Base-by-base conservation (phyloP, 2,888 invertebrate species). In the Trichacis sp. region DNA sequence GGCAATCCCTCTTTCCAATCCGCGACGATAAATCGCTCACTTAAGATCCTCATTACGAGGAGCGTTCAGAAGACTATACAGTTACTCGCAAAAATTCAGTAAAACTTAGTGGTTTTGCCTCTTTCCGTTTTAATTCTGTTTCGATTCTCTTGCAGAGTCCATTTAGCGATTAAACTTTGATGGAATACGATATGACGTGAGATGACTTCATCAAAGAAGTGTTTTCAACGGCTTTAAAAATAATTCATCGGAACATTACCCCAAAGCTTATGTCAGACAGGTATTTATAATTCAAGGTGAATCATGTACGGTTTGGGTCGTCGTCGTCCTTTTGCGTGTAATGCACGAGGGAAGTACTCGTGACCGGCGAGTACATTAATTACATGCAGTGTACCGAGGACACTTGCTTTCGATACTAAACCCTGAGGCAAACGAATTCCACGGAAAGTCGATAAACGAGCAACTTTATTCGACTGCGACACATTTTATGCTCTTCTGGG, bases 281-380 rank as follows among this genome's bases (percentile, higher is more conserved):
- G 40, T 15, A 40, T 40, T 12, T 3, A 40, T 40, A 40, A 40
- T 63, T 63, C 56, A 52, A 48, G 46, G 53, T 40, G 52, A 63
- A 57, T 52, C 48, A 46, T 15, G 33, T 33, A 40, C 17, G n/a
- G 55, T 62, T 62, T 55, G 18, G 55, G 55, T 55, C 61, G 40
- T 55, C 51, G 24, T 33, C 47, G 56, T 51, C 51, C 24, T 47
- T 49, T 56, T 43, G 62, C 56, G 55, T 52, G 49, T 29, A 54
- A 40, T 15, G 40, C 40, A 40, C 18, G 15, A 40, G 40, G 47
- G 30, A 19, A 45, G 20, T 19, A 52, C 50, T 61, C 47, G 51
- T 29, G 56, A 62, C 40, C 52, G 38, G 50, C 51, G 36, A 40
- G 40, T 40, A 40, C 40, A 40, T 40, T 40, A 15, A 40, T 33